Evolutionary conservation across 2,113 vertebrate genomes (phyloP).

Genomic region (Plestiodon gilberti): DNA sequence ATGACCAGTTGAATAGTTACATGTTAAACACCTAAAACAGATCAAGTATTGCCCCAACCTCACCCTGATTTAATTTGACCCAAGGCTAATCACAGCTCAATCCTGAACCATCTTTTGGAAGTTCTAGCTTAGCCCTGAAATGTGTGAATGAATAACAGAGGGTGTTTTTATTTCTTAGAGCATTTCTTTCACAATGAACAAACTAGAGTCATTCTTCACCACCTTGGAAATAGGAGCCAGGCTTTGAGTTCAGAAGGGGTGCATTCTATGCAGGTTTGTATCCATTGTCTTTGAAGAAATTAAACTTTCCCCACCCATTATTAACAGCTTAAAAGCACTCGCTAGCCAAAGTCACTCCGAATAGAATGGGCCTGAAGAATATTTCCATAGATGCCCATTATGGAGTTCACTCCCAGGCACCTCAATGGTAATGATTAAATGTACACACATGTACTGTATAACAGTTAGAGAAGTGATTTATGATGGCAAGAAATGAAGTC

Average conservation of each 20-base stretch:
- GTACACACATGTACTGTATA: background rate
- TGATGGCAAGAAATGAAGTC: background rate
- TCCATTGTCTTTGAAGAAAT: background rate
- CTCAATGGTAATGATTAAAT: conserved; percentile 18
- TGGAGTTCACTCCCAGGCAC: background rate
- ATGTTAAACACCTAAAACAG: background rate
- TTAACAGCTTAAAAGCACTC: background rate
- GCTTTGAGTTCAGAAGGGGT: background rate
- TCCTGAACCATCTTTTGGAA: background rate
- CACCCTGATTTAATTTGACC: background rate
- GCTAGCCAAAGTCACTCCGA: background rate
- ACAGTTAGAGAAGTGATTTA: conserved; percentile 17
- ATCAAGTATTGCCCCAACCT: background rate
- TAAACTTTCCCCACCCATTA: background rate
- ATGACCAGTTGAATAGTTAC: background rate
- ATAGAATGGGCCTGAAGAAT: background rate
- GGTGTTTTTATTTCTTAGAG: background rate
- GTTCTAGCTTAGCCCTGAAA: background rate
- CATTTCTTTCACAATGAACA: background rate
- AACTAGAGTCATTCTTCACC: background rate
- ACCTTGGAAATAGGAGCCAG: background rate
- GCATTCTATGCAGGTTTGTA: background rate
- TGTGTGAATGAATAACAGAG: background rate
- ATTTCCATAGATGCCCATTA: background rate
- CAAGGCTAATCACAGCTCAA: background rate